Percentiles rank a stretch among this genome's conserved stretches.
These are phyloP conservation scores for Caerostris darwini DNA, from an alignment of 1,140 invertebrate species.

Conservation along the genomic window DNA sequence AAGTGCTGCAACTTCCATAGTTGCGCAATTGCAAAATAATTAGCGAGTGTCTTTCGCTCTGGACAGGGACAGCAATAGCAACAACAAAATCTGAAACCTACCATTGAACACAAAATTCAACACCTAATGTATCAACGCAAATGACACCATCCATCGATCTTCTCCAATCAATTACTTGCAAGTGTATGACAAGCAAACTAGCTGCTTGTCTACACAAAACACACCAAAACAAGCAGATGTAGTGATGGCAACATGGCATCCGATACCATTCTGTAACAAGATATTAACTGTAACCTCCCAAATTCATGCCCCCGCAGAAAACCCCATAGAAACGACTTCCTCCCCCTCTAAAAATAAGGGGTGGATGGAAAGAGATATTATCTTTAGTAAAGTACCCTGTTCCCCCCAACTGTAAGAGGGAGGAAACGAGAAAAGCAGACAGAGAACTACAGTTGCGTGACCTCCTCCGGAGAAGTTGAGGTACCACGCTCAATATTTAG, in stretches of 20 bases:
- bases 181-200: neutral
- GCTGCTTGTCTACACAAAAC: neutral
- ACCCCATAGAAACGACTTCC: constrained; percentile 1
- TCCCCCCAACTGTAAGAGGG: neutral
- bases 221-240: constrained; percentile 39
- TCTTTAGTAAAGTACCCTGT: neutral
- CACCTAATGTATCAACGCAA: neutral
- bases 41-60: too few relatives aligned
- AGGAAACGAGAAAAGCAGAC: constrained; percentile 15
- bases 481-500: too few relatives aligned
- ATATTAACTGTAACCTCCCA: constrained; percentile 39
- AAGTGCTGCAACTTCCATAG: too few relatives aligned
- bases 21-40: too few relatives aligned
- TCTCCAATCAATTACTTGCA: constrained; percentile 1
- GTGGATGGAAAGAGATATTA: constrained; percentile 24
- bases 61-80: too few relatives aligned
- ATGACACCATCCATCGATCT: neutral
- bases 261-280: constrained; percentile 22
- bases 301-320: neutral
- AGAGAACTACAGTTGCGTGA: neutral
- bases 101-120: neutral
- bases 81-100: neutral
- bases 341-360: constrained; percentile 6
- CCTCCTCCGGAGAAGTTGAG: too few relatives aligned
- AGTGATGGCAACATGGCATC: neutral